Evolutionary conservation across 2,888 invertebrate species (phyloP), one percentile per base, ranked within the genome.

Genomic region (Ochropleura leucogaster): DNA sequence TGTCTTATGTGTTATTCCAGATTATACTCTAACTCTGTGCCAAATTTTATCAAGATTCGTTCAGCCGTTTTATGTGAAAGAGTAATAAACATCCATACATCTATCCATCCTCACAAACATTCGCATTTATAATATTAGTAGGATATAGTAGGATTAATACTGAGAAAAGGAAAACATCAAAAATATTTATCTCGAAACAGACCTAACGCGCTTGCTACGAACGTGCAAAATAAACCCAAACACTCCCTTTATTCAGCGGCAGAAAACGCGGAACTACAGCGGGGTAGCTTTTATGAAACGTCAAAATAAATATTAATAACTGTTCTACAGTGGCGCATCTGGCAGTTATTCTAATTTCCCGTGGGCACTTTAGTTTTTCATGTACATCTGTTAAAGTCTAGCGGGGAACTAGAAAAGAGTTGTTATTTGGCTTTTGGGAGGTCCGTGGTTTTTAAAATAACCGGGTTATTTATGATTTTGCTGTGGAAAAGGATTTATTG

Each of bases 261-360:
- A 8, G 18, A 76, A 76, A 69, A 72, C 68, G 59, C 68, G 57
- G 82, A 77, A 72, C 59, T 69, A 42, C 57, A 46, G 42, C 8
- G n/a, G 47, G 69, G 57, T 60, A 64, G 68, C 69, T 67, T 85
- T 77, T 72, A 69, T 85, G 72, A 73, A 73, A 79, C 69, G 75
- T 83, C 73, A 69, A 71, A 83, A 77, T 85, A 83, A 75, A 83
- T 83, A 79, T 75, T 79, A 83, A 85, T 74, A 85, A 78, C 71
- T 68, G 30, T 67, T 47, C 30, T 68, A 49, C 74, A 72, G 30
- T 64, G 65, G 40, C 66, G 9, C 40, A 4, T 55, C 59, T 65
- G 68, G 46, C 79, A 64, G 79, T 66, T 72, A 85, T 67, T 68
- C 65, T 82, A 85, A 83, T 85, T 85, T 85, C 85, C 83, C 85